Percentiles rank a stretch among this genome's conserved stretches.
phyloP scores from a whole-genome alignment of 2,797 vertebrate species.

The Phylloscopus collybita region DNA sequence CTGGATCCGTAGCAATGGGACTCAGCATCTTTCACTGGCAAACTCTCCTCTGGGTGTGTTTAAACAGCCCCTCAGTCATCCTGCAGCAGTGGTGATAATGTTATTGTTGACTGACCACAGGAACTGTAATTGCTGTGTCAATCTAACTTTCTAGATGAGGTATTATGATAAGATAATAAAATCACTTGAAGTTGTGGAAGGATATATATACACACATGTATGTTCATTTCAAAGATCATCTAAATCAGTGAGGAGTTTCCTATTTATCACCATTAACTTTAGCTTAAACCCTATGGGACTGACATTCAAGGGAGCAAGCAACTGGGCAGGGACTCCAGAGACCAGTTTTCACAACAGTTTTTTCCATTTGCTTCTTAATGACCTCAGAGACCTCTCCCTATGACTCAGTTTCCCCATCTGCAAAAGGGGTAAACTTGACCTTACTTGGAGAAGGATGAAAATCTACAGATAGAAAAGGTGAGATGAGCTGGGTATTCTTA shows the following conservation, averaged over 20 bases:
- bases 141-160: not conserved
- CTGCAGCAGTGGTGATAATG: not conserved
- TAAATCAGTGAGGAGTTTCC: not conserved
- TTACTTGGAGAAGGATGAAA: not conserved
- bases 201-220: not conserved
- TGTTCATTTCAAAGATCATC: not conserved
- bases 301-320: not conserved
- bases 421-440: not conserved
- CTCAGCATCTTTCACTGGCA: not conserved
- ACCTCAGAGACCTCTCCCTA: slow-evolving; percentile 35
- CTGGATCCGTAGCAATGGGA: not conserved
- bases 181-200: not conserved
- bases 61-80: not conserved
- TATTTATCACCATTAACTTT: not conserved
- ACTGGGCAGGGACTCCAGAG: slow-evolving; percentile 15
- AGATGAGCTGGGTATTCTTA: not conserved
- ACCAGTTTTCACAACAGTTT: not conserved
- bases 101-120: not conserved
- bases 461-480: not conserved
- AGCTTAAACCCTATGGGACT: not conserved
- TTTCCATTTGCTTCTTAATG: slow-evolving; percentile 44
- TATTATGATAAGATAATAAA: not conserved
- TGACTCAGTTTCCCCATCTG: slow-evolving; percentile 51
- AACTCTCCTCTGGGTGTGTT: not conserved
- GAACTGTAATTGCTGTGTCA: not conserved